phyloP scores from a whole-genome alignment of 1,140 invertebrate genomes.

The Frieseomelitta varia region DNA sequence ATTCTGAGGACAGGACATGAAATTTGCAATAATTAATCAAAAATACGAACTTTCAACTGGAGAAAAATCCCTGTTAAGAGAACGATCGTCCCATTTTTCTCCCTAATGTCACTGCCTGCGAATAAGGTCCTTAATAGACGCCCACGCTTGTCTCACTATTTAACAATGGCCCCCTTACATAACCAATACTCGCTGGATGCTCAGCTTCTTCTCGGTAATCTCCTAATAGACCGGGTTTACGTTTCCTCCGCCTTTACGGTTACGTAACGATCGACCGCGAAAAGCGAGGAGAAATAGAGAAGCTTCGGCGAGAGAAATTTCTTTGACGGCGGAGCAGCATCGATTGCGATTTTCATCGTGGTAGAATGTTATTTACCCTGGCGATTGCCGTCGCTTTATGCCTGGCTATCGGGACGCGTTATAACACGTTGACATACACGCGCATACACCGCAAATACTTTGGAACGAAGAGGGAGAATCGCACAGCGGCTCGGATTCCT shows the following conservation, averaged over 20 bases:
- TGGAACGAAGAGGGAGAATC: neutral
- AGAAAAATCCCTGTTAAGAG: neutral
- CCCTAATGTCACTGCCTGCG: neutral
- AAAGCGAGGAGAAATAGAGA: neutral
- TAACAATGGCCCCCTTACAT: neutral
- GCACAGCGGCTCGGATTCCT: neutral
- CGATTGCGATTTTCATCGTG: neutral
- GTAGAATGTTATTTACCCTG: neutral
- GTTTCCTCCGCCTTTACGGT: no score
- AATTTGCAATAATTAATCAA: no score
- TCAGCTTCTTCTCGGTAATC: neutral
- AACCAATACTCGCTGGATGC: neutral
- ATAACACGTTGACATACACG: neutral
- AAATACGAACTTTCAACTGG: no score
- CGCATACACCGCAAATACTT: neutral
- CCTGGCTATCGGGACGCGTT: neutral
- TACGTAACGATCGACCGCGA: neutral
- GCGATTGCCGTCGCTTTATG: neutral
- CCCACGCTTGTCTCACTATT: neutral
- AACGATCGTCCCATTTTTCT: neutral
- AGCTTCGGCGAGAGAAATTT: neutral
- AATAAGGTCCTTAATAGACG: neutral
- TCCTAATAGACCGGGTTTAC: constrained; percentile 1
- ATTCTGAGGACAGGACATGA: no score
- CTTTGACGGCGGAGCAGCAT: neutral